Conservation (phyloP, 2,113 vertebrate species). For the Clarias magur region DNA sequence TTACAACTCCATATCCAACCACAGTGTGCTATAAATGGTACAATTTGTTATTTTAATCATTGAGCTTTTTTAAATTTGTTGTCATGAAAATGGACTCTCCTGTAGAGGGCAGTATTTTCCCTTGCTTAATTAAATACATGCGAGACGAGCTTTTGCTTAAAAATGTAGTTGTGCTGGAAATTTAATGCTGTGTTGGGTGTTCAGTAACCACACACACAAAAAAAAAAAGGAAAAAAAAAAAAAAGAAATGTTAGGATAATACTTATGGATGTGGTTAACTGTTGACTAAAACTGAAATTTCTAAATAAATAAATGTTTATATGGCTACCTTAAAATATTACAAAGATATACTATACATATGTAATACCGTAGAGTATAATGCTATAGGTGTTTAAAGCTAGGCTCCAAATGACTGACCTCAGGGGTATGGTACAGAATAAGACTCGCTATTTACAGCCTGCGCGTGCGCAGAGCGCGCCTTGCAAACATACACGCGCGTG, state of each 20-base stretch:
- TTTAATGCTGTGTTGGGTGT: neutral
- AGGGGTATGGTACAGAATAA: neutral
- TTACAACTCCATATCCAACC: neutral
- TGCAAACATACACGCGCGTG: neutral
- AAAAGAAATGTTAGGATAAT: too few relatives aligned
- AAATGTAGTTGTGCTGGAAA: neutral
- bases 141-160: neutral
- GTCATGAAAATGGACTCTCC: neutral
- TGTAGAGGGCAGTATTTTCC: slow-evolving; percentile 29
- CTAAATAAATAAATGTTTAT: neutral
- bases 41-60: neutral
- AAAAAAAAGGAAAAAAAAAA: neutral
- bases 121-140: neutral
- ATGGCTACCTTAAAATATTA: neutral
- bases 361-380: neutral
- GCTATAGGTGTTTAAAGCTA: neutral
- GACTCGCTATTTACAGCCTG: slow-evolving; percentile 11
- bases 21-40: neutral
- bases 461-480: slow-evolving; percentile 9
- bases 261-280: too few relatives aligned
- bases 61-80: too few relatives aligned
- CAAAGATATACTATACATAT: neutral
- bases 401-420: neutral
- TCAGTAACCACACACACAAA: neutral
- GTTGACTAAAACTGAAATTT: neutral